These are phyloP conservation scores for Mastomys coucha DNA, from an alignment of 2,113 vertebrate species.

Conservation along the genomic window DNA sequence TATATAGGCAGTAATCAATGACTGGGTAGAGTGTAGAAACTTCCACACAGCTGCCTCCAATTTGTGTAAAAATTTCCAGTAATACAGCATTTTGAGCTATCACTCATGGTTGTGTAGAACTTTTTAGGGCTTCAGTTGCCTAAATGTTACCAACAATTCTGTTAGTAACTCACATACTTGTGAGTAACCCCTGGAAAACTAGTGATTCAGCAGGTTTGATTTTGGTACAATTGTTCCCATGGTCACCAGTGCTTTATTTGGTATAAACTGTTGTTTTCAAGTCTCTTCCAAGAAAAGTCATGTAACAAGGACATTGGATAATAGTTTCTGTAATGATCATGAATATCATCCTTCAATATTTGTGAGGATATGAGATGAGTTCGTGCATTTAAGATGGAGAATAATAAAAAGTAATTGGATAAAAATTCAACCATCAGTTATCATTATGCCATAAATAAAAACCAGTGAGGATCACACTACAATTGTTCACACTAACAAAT, in stretches of 20 bases:
- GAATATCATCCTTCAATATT: neutral
- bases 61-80: neutral
- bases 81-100: neutral
- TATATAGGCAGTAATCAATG: neutral
- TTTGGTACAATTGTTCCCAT: neutral
- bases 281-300: neutral
- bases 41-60: too few relatives aligned
- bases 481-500: neutral
- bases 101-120: neutral
- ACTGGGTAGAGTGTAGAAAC: neutral
- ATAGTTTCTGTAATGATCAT: neutral
- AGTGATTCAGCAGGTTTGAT: neutral
- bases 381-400: neutral
- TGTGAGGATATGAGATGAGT: neutral
- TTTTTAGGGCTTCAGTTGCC: neutral
- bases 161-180: neutral
- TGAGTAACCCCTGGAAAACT: neutral
- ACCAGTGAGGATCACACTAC: neutral
- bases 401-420: neutral
- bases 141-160: neutral
- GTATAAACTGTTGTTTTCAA: neutral
- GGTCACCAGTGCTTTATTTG: neutral
- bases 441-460: slow-evolving; percentile 1
- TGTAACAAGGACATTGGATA: neutral
- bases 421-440: slow-evolving; percentile 22